Evolutionary conservation across 53 echinoderm and acorn worm species (phyloP).

Genomic region (Echinarachnius parma): DNA sequence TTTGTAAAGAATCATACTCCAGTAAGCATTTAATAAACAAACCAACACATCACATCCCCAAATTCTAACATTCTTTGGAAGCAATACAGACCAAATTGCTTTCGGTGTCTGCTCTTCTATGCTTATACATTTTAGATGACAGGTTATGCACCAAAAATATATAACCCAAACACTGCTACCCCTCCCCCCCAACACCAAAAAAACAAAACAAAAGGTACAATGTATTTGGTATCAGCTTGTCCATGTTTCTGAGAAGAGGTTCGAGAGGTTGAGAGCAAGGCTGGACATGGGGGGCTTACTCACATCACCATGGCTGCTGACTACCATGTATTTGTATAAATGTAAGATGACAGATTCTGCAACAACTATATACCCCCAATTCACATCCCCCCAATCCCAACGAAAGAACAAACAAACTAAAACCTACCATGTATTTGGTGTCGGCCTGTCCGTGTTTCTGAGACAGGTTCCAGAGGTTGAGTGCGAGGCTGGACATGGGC

Average conservation of each 20-base stretch:
- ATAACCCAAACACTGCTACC: not conserved
- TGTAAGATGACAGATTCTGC: too few species aligned
- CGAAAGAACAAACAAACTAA: not conserved
- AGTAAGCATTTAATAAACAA: too few species aligned
- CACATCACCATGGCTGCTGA: too few species aligned
- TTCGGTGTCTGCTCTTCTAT: too few species aligned
- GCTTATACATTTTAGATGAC: too few species aligned
- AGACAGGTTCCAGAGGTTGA: slow-evolving; percentile 96
- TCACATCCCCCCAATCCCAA: not conserved
- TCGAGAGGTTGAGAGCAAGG: slow-evolving; percentile 60
- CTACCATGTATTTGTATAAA: too few species aligned
- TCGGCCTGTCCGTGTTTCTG: slow-evolving; percentile 95
- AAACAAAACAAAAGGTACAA: slow-evolving; percentile 50
- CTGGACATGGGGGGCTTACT: not conserved
- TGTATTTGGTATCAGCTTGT: slow-evolving; percentile 82
- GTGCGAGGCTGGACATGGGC: slow-evolving; percentile 67
- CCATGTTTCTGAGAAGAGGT: slow-evolving; percentile 98
- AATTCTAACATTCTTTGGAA: too few species aligned
- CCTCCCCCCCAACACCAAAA: not conserved
- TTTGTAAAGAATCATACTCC: too few species aligned
- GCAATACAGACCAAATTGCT: too few species aligned
- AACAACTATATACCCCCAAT: too few species aligned
- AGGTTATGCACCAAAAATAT: too few species aligned
- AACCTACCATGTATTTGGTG: slow-evolving; percentile 84
- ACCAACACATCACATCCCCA: too few species aligned